Conservation (phyloP, 37 sponge, comb jelly and placozoan species). For the Axinella damicornis region DNA sequence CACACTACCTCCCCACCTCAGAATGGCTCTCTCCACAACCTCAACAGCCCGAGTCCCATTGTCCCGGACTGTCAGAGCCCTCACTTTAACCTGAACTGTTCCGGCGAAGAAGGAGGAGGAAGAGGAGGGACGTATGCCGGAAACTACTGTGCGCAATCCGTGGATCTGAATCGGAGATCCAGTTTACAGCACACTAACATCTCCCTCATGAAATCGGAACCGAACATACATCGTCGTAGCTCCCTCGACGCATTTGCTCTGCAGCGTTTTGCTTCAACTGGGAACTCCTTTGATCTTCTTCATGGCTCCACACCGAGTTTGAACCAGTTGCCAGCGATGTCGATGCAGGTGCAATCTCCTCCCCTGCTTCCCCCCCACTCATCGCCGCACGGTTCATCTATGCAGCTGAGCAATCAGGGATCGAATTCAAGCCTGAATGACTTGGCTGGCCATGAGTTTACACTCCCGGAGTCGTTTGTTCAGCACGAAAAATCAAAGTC, state of each 20-base stretch:
- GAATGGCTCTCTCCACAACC: neutral
- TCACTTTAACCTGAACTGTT: constrained; percentile 15
- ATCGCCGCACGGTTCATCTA: constrained; percentile 22
- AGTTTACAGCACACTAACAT: constrained; percentile 36
- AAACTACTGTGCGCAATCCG: constrained; percentile 35
- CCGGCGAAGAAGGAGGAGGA: constrained; percentile 1
- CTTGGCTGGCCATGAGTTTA: too few species aligned
- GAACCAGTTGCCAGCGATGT: neutral
- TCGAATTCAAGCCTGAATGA: constrained; percentile 12
- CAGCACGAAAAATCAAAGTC: constrained; percentile 36
- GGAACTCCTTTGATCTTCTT: constrained; percentile 1
- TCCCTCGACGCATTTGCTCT: constrained; percentile 42
- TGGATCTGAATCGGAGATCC: constrained; percentile 41
- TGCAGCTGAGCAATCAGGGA: constrained; percentile 7
- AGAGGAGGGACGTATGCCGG: neutral
- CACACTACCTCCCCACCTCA: neutral
- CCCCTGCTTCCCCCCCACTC: constrained; percentile 6
- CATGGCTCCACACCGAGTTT: constrained; percentile 22
- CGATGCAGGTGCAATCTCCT: neutral
- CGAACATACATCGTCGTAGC: constrained; percentile 43
- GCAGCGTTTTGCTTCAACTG: neutral
- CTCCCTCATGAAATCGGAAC: constrained; percentile 56
- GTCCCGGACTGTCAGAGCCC: constrained; percentile 36
- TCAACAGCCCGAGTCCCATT: constrained; percentile 19
- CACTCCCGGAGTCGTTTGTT: neutral